Percentiles rank a stretch among this genome's conserved stretches.
Evolutionary conservation across 2,888 invertebrate species (phyloP).

Genomic region (Molorchus minor): DNA sequence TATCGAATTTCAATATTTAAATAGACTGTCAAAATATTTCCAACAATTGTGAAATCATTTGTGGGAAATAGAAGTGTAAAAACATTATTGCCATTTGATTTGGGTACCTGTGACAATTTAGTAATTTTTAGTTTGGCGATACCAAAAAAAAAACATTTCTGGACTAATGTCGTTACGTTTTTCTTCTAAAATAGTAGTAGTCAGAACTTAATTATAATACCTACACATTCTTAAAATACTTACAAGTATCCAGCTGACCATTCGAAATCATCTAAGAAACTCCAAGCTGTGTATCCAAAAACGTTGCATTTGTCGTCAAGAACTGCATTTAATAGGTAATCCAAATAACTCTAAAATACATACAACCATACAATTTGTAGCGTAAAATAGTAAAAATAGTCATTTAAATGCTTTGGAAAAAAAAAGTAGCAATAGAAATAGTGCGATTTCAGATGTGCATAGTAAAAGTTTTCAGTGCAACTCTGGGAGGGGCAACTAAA

Average conservation of each 20-base stretch:
- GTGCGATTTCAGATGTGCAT: too few relatives aligned
- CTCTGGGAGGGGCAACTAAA: too few relatives aligned
- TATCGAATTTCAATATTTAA: too few relatives aligned
- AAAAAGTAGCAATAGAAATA: too few relatives aligned
- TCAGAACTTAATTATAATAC: too few relatives aligned
- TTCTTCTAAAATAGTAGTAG: neutral
- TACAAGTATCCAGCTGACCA: conserved; percentile 24
- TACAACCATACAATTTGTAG: too few relatives aligned
- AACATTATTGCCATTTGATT: neutral
- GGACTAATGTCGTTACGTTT: neutral
- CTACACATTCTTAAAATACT: too few relatives aligned
- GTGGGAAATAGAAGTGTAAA: neutral
- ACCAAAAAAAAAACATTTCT: neutral
- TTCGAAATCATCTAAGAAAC: conserved; percentile 27
- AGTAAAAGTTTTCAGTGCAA: too few relatives aligned
- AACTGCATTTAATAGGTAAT: conserved; percentile 14
- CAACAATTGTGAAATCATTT: too few relatives aligned
- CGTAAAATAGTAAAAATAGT: too few relatives aligned
- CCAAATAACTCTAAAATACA: conserved; percentile 15
- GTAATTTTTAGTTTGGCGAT: neutral
- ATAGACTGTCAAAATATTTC: too few relatives aligned
- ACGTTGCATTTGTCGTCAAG: conserved; percentile 20
- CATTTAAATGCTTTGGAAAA: too few relatives aligned
- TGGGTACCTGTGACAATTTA: neutral
- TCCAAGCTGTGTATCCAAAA: conserved; percentile 24